Percentiles rank a stretch among this genome's conserved stretches.
These are phyloP conservation scores for Probaryconus sp. DNA, from an alignment of 1,140 invertebrate species.

Conservation along the genomic window DNA sequence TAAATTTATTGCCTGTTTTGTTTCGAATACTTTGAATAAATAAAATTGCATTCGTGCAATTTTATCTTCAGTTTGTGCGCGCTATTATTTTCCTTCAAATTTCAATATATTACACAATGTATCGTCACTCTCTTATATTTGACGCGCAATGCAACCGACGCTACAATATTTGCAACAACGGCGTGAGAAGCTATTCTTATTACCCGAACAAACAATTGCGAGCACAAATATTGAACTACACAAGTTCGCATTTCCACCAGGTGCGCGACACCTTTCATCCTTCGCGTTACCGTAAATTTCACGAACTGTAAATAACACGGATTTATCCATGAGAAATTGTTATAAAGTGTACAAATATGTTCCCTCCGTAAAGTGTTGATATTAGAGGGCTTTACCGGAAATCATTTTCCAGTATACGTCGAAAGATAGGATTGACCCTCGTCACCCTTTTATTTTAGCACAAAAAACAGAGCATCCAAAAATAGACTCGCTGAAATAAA, in stretches of 20 bases:
- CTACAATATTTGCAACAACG: slow-evolving; percentile 15
- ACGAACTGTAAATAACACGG: slow-evolving; percentile 38
- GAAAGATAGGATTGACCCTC: slow-evolving; percentile 32
- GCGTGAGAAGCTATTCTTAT: slow-evolving; percentile 35
- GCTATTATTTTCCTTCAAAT: slow-evolving; percentile 18
- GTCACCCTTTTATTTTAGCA: slow-evolving; percentile 25
- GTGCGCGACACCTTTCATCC: slow-evolving; percentile 17
- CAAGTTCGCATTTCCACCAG: slow-evolving; percentile 15
- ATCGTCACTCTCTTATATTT: slow-evolving; percentile 19
- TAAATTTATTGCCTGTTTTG: too few species aligned
- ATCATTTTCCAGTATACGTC: slow-evolving; percentile 45
- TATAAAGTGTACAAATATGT: slow-evolving; percentile 49
- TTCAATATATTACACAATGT: slow-evolving; percentile 10
- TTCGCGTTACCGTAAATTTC: slow-evolving; percentile 12
- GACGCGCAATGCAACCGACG: slow-evolving; percentile 5
- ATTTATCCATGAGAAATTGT: slow-evolving; percentile 25
- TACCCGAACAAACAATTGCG: slow-evolving; percentile 46
- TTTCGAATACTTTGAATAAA: too few species aligned
- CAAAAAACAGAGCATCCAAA: slow-evolving; percentile 27
- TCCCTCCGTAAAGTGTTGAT: neutral
- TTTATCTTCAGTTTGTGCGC: neutral
- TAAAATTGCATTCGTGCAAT: neutral
- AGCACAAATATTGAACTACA: slow-evolving; percentile 40
- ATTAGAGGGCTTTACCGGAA: slow-evolving; percentile 30
- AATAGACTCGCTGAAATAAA: slow-evolving; percentile 14